A percentile compares a stretch with the other conserved stretches of the same genome.
phyloP scores from a whole-genome alignment of 1,140 invertebrate species.

The Diachasmimorpha longicaudata region DNA sequence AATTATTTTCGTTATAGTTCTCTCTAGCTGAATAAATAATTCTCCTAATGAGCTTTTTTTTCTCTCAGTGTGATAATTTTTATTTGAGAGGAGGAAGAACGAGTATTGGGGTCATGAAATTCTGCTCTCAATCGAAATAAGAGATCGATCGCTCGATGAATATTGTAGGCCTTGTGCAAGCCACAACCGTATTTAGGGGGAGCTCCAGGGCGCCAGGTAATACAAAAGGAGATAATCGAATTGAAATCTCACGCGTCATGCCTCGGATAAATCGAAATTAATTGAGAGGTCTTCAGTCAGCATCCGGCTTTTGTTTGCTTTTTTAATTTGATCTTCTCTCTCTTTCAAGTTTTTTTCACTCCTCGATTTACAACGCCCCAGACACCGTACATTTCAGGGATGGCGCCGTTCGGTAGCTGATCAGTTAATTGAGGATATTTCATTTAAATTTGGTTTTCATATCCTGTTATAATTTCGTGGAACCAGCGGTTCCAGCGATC shows the following conservation, averaged over 20 bases:
- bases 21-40: too few relatives aligned
- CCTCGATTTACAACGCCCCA: background rate
- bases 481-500: too few relatives aligned
- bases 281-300: constrained; percentile 55
- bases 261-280: constrained; percentile 61
- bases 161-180: background rate
- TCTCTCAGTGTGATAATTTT: too few relatives aligned
- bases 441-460: background rate
- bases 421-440: constrained; percentile 54
- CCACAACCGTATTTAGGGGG: background rate
- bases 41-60: too few relatives aligned
- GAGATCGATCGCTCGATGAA: background rate
- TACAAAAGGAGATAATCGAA: constrained; percentile 54
- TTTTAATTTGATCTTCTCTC: constrained; percentile 29
- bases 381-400: background rate
- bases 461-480: background rate
- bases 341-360: background rate
- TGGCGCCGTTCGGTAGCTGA: constrained; percentile 57
- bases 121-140: background rate
- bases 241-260: constrained; percentile 57
- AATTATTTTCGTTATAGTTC: too few relatives aligned
- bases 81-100: background rate
- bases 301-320: constrained; percentile 37
- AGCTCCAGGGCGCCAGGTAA: constrained; percentile 17
- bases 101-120: background rate